phyloP scores from a whole-genome alignment of 2,113 vertebrate genomes.

The Fulica atra region DNA sequence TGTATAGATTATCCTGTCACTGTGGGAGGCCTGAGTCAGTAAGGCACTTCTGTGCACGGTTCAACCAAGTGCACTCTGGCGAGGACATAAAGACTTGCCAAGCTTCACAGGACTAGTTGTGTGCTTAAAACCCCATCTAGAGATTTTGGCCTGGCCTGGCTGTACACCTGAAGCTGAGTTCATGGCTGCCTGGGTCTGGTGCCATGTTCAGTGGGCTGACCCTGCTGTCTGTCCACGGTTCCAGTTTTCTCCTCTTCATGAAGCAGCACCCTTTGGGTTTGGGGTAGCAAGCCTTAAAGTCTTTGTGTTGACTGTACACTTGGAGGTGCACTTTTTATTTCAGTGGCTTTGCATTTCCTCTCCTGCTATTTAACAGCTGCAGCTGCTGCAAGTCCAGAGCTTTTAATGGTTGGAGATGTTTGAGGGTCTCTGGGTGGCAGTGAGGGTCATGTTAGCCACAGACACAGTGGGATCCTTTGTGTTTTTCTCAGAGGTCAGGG shows the following conservation, averaged over 20 bases:
- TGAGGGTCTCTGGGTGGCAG: background rate
- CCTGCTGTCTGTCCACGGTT: background rate
- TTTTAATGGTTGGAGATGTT: background rate
- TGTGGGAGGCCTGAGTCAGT: background rate
- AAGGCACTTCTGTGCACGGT: fast-evolving
- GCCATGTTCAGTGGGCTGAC: background rate
- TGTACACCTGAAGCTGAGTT: background rate
- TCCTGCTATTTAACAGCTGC: background rate
- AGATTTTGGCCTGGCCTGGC: background rate
- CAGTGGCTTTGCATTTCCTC: background rate
- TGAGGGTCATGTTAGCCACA: too few relatives aligned
- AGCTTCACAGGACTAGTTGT: background rate
- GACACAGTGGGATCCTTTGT: background rate
- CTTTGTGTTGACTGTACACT: background rate
- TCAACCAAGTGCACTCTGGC: background rate
- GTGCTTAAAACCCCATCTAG: background rate
- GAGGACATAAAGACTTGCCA: background rate
- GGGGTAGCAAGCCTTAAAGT: background rate
- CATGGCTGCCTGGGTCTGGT: background rate
- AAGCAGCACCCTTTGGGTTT: background rate
- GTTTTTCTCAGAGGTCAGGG: background rate
- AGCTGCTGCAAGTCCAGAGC: background rate
- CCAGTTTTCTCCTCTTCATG: fast-evolving
- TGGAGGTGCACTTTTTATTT: background rate
- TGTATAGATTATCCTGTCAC: background rate